phyloP scores from a whole-genome alignment of 2,888 invertebrate species.

The Oxystoma pomonae region DNA sequence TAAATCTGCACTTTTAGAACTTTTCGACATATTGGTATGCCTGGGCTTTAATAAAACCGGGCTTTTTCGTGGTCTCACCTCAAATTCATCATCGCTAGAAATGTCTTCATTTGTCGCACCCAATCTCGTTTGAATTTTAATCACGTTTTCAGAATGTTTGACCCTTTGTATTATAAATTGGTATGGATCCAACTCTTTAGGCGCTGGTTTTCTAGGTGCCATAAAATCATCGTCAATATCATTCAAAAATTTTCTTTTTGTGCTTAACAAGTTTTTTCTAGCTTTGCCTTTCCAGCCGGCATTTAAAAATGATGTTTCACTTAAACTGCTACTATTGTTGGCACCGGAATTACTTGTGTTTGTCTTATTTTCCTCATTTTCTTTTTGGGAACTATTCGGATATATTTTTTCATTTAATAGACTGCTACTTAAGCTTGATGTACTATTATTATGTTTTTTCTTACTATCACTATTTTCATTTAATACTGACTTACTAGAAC shows the following conservation, averaged over 20 bases:
- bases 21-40: not conserved
- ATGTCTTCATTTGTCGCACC: constrained; percentile 1
- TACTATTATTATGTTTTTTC: no score
- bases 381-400: not conserved
- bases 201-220: not conserved
- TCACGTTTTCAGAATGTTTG: not conserved
- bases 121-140: not conserved
- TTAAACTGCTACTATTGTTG: not conserved
- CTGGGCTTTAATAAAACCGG: constrained; percentile 13
- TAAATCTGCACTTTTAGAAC: no score
- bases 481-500: no score
- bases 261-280: constrained; percentile 2
- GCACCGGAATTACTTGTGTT: not conserved
- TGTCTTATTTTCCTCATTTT: not conserved
- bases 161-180: not conserved
- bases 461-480: no score
- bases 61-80: constrained; percentile 17
- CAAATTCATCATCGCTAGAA: constrained; percentile 34
- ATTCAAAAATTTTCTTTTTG: not conserved
- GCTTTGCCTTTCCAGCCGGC: not conserved
- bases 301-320: not conserved
- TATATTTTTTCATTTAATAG: no score
- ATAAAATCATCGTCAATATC: not conserved
- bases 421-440: no score
- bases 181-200: not conserved